These are phyloP conservation scores for Agriopis aurantiaria DNA, from an alignment of 2,888 invertebrate species.

Conservation along the genomic window DNA sequence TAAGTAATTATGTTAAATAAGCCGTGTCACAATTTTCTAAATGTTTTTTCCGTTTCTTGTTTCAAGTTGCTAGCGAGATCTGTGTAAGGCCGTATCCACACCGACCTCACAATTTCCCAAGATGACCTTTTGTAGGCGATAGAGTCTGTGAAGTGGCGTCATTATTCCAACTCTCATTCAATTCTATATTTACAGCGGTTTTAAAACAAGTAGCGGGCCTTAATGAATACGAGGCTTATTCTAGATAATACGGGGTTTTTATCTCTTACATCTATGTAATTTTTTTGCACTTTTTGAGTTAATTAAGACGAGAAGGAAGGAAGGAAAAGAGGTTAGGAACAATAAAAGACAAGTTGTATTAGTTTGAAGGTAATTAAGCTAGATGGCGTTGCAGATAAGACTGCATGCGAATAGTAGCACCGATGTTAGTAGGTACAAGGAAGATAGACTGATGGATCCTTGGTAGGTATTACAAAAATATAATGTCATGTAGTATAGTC, in stretches of 20 bases:
- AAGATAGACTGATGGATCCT: too few species aligned
- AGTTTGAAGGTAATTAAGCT: too few species aligned
- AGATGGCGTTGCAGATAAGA: too few species aligned
- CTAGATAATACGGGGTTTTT: constrained; percentile 23
- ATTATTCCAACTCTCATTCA: constrained; percentile 77
- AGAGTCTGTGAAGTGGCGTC: constrained; percentile 69
- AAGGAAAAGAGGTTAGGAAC: too few species aligned
- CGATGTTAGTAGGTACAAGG: too few species aligned
- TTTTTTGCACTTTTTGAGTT: not conserved
- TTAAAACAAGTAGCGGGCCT: constrained; percentile 58
- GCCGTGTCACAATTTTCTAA: too few species aligned
- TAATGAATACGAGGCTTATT: constrained; percentile 42
- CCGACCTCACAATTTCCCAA: constrained; percentile 60
- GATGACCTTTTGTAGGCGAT: constrained; percentile 80
- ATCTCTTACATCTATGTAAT: constrained; percentile 6
- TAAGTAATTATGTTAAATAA: not conserved
- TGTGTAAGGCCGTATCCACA: constrained; percentile 54
- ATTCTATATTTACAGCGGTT: constrained; percentile 73
- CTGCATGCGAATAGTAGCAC: too few species aligned
- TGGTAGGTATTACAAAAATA: too few species aligned
- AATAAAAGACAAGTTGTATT: too few species aligned
- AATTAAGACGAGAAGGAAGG: not conserved
- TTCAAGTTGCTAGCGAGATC: not conserved
- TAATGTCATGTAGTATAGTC: too few species aligned
- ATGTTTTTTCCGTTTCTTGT: too few species aligned